Conservation (phyloP, 2,888 invertebrate species). For the Yponomeuta malinellus region DNA sequence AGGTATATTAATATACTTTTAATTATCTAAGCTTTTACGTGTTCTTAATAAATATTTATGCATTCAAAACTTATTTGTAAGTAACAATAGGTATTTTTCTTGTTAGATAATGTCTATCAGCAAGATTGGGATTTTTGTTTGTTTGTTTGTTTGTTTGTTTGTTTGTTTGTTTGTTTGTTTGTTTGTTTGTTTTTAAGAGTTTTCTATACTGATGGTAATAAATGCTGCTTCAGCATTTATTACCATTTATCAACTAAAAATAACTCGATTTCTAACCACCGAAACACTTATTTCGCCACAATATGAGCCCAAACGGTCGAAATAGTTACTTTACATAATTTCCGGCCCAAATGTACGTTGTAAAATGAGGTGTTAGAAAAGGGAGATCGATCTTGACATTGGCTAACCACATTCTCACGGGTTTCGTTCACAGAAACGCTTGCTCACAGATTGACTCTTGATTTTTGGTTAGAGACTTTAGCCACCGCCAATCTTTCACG, state of each 20-base stretch:
- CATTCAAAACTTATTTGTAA: no score
- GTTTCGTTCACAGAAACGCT: slow-evolving; percentile 46
- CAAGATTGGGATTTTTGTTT: no score
- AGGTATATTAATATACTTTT: no score
- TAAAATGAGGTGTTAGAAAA: neutral
- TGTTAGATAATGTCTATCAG: no score
- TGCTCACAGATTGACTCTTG: neutral
- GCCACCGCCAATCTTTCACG: slow-evolving; percentile 41
- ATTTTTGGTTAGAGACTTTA: neutral
- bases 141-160: no score
- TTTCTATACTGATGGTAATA: no score
- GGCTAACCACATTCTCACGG: slow-evolving; percentile 22
- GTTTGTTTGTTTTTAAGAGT: no score
- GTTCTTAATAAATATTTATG: no score
- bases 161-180: no score
- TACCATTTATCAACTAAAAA: neutral
- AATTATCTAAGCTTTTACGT: no score
- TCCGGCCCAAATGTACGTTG: neutral
- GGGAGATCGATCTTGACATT: slow-evolving; percentile 3
- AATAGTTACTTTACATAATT: neutral
- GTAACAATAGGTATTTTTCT: no score
- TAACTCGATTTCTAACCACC: neutral
- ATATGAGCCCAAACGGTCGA: neutral
- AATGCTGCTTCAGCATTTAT: no score
- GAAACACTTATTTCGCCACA: neutral